Base-by-base conservation (phyloP, 2,113 vertebrate species). In the Colossoma macropomum region DNA sequence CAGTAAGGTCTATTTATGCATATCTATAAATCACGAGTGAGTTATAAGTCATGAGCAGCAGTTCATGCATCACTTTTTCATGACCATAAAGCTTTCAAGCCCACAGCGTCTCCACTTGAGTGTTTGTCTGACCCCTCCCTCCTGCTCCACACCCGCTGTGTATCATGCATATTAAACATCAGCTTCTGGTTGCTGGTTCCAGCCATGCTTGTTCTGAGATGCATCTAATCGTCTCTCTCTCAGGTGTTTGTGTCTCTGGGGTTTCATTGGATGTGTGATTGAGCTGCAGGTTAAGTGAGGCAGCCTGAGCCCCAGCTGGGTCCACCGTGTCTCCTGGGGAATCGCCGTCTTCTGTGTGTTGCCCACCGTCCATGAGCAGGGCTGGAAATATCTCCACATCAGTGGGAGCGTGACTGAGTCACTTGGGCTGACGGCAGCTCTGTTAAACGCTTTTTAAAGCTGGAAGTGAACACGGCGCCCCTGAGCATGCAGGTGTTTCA, bases 401-500 rank as follows among this genome's bases (percentile, higher is more conserved):
- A 76, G 73, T 4, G 60, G 41, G 34, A 62, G 81, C 52, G 41
- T 70, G 50, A 69, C 54, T 70, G 66, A 77, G 45, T 83, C 72
- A 4, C 38, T 30, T 54, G 77, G 50, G 34, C 50, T 77, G 17
- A 56, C 10, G 74, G 81, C 38, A 45, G 81, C 50, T 59, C 63
- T 38, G n/a, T 75, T 76, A 75, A 62, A 75, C 12, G 45, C 38
- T 80, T 62, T 72, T 62, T 72, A 56, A 52, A 77, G 73, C 73
- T 59, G 63, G 81, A 68, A 62, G 68, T 82, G 38, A 54, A n/a
- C 52, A 28, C 12, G 63, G 28, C 27, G 38, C 34, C n/a, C 32
- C 30, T 59, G 75, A 76, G 87, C 60, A 28, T 84, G 52, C 86
- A 79, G 78, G 81, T 81, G 84, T 15, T n/a, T 56, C n/a, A 28